These are phyloP conservation scores for Acyrthosiphon pisum DNA, from an alignment of 1,140 invertebrate genomes.

Conservation along the genomic window DNA sequence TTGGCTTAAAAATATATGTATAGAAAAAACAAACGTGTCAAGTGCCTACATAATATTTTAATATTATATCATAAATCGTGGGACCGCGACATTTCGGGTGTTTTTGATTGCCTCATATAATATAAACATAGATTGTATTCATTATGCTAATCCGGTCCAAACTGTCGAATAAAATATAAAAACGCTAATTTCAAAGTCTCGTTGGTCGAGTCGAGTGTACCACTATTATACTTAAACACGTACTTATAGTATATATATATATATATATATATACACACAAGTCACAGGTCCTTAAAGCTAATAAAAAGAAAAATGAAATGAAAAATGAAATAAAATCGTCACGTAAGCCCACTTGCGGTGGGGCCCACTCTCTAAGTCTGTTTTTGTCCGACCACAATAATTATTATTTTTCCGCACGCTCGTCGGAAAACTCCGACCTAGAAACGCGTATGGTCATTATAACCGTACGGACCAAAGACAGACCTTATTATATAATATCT, in stretches of 20 bases:
- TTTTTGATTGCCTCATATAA: background rate
- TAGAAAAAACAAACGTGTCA: background rate
- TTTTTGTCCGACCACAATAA: background rate
- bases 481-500: background rate
- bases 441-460: background rate
- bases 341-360: background rate
- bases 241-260: background rate
- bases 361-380: background rate
- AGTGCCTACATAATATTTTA: background rate
- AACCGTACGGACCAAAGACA: background rate
- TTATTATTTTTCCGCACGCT: background rate
- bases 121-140: background rate
- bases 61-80: background rate
- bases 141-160: slow-evolving; percentile 13
- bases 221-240: background rate
- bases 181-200: slow-evolving; percentile 19
- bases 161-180: background rate
- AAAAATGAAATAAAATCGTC: background rate
- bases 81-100: background rate
- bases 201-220: background rate
- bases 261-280: background rate
- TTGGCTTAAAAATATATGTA: background rate
- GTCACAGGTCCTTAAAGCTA: background rate
- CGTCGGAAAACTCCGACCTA: background rate
- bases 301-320: background rate